Base-by-base conservation (phyloP, 2,797 vertebrate species). In the Acrossocheilus fasciatus region DNA sequence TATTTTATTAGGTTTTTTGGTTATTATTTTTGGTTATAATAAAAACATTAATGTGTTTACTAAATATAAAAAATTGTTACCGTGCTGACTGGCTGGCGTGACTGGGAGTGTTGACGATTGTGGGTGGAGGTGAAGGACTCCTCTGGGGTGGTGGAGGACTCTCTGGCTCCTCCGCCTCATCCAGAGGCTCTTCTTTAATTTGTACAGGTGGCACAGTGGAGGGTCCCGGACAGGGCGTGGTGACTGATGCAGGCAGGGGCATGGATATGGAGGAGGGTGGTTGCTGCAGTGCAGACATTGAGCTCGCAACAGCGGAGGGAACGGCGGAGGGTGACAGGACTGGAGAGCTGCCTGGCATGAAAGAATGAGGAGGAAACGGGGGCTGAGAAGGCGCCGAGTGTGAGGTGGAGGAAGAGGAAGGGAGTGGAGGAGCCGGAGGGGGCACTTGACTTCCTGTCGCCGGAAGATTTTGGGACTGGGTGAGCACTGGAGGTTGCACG, bases 21-120 rank as follows among this genome's bases (percentile, higher is more conserved):
- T 30, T 9, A 4, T 17, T 0, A 15, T 15, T 50, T 47, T 52
- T 34, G 0, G 4, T 4, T 47, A 20, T 50, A 23, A 36, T 6
- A 12, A 30, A 36, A 73, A 50, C 9, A 30, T 26, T 5, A 18
- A 52, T 34, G 10, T n/a, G 23, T 59, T 59, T 59, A 4, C 45
- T 54, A 43, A 43, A 41, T 52, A 62, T 26, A 14, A 62, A 36
- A 23, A 47, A 6, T 20, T 18, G 9, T 83, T 95, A 99, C 98
- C 98, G 96, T 94, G 98, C 98, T 0, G 98, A 99, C 72, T 99
- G 98, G 93, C 98, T 99, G 91, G 98, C 98, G 0, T 99, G 98
- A 91, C 97, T 98, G 2, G 98, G 97, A 0, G 96, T 97, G 81
- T 98, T 98, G 95, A 99, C 98, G 54, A 99, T 94, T 0, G 97